Conservation (phyloP, 2,797 vertebrate species). For the Phataginus tetradactyla region DNA sequence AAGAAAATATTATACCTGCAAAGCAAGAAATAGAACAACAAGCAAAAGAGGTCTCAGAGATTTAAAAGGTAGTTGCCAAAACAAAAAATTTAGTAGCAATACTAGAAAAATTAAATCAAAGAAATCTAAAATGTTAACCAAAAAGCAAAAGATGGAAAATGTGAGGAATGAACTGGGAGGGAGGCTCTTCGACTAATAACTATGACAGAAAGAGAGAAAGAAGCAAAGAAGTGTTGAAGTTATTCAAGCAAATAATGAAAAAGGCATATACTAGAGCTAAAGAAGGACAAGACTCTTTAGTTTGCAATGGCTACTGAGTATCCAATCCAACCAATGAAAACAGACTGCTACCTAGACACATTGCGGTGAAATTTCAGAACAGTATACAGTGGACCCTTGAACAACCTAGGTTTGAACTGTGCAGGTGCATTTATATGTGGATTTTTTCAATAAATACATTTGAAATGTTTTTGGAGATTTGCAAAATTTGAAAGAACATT, state of each 20-base stretch:
- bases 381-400: not conserved
- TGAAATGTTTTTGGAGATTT: no score
- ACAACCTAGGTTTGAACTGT: no score
- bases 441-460: no score
- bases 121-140: not conserved
- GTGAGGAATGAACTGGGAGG: not conserved
- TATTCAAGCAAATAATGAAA: not conserved
- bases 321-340: not conserved
- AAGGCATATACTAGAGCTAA: not conserved
- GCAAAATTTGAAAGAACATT: no score
- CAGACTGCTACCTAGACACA: not conserved
- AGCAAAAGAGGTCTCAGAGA: not conserved
- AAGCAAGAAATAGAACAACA: conserved; percentile 18
- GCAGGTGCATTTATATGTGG: no score
- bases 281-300: not conserved
- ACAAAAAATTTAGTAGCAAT: not conserved
- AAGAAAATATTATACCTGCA: not conserved
- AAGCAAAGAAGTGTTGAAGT: not conserved
- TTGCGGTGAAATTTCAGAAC: not conserved
- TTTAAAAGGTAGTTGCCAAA: not conserved
- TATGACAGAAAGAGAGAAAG: not conserved
- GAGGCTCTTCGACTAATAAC: not conserved
- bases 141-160: not conserved
- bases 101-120: not conserved
- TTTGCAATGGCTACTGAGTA: not conserved